Percentiles rank a stretch among this genome's conserved stretches.
phyloP scores from a whole-genome alignment of 1,140 invertebrate genomes.

The Caenorhabditis tropicalis region DNA sequence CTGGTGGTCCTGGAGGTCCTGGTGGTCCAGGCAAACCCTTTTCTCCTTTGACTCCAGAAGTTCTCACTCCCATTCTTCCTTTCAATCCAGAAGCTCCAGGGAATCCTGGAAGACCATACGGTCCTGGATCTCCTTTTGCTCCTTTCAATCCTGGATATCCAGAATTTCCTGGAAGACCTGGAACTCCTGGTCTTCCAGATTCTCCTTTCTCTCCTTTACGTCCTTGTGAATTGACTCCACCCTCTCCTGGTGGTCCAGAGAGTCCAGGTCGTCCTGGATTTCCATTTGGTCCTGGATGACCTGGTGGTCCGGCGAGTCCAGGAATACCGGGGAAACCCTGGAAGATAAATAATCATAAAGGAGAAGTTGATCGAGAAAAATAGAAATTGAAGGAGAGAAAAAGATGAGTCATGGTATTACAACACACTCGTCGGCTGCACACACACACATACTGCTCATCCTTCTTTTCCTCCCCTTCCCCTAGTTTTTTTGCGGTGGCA shows the following conservation, averaged over 20 bases:
- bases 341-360: conserved; percentile 13
- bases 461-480: neutral
- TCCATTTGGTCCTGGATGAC: conserved; percentile 59
- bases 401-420: conserved; percentile 24
- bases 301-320: conserved; percentile 61
- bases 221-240: conserved; percentile 60
- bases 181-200: conserved; percentile 60
- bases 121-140: conserved; percentile 65
- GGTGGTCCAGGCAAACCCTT: conserved; percentile 65
- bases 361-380: neutral
- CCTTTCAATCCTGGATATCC: conserved; percentile 66
- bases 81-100: conserved; percentile 66
- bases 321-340: conserved; percentile 65
- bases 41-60: conserved; percentile 70
- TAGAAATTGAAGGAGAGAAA: too few species aligned
- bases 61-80: conserved; percentile 67
- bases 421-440: neutral
- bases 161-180: conserved; percentile 59
- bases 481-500: neutral
- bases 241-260: conserved; percentile 68
- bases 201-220: conserved; percentile 66
- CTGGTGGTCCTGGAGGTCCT: conserved; percentile 63
- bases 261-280: conserved; percentile 59
- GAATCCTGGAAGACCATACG: conserved; percentile 68
- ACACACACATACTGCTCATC: neutral